These are phyloP conservation scores for Syngnathus floridae DNA, from an alignment of 2,113 vertebrate genomes.

Conservation along the genomic window DNA sequence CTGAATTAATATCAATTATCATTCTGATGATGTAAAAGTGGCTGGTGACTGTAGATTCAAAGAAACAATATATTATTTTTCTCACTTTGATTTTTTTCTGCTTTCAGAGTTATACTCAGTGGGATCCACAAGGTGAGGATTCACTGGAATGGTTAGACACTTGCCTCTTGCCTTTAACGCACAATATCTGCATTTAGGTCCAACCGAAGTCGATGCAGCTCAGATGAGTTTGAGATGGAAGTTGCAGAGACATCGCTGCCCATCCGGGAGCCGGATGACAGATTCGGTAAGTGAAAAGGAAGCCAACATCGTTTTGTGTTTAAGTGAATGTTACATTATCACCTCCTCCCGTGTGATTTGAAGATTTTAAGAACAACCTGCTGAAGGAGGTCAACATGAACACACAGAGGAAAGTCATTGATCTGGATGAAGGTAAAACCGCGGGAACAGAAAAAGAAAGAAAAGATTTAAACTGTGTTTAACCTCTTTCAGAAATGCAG, in stretches of 20 bases:
- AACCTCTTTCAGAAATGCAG: slow-evolving; percentile 58
- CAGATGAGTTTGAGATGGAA: slow-evolving; percentile 75
- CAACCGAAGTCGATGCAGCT: slow-evolving; percentile 71
- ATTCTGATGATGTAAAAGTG: not conserved
- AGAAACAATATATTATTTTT: not conserved
- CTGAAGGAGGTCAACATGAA: slow-evolving; percentile 80
- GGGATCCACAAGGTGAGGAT: slow-evolving; percentile 48
- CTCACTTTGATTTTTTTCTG: slow-evolving; percentile 14
- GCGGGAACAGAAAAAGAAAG: not conserved
- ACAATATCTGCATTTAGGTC: slow-evolving; percentile 22
- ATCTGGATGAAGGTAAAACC: slow-evolving; percentile 83
- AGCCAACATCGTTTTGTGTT: not conserved
- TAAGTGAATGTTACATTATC: not conserved
- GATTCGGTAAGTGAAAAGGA: slow-evolving; percentile 71
- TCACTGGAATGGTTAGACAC: not conserved
- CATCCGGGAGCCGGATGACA: slow-evolving; percentile 76
- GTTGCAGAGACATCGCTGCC: slow-evolving; percentile 62
- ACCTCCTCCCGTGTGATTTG: slow-evolving; percentile 14
- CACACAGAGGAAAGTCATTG: slow-evolving; percentile 78
- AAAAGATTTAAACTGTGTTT: not conserved
- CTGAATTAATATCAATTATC: slow-evolving; percentile 8
- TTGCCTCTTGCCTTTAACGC: not conserved
- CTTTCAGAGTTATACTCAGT: slow-evolving; percentile 46
- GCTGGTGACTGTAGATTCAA: not conserved
- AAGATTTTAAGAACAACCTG: slow-evolving; percentile 96